A percentile compares a stretch with the other conserved stretches of the same genome.
phyloP scores from a whole-genome alignment of 2,888 invertebrate species.

The Pyrrhosoma nymphula region DNA sequence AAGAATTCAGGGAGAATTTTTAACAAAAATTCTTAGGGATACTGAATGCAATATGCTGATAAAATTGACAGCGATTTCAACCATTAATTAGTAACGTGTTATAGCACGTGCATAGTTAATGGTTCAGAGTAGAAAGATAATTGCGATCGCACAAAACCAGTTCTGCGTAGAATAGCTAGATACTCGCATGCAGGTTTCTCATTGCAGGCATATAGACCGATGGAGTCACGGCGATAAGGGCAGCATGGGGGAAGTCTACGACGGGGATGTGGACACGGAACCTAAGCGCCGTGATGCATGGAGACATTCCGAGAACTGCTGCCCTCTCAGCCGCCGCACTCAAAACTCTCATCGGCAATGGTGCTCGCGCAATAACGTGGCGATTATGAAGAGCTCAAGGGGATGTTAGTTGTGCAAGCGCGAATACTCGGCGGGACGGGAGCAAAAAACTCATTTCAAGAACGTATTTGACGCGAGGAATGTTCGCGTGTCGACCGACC shows the following conservation, averaged over 20 bases:
- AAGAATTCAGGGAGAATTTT: no score
- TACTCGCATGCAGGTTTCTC: background rate
- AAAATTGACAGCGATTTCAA: no score
- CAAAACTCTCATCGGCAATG: background rate
- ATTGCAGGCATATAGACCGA: background rate
- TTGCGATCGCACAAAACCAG: background rate
- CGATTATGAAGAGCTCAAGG: background rate
- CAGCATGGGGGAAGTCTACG: background rate
- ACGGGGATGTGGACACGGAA: background rate
- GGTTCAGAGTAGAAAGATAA: background rate
- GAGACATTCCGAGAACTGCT: background rate
- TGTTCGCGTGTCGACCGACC: background rate
- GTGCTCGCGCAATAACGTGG: background rate
- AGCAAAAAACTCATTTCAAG: conserved; percentile 11
- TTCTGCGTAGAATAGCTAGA: background rate
- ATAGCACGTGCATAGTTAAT: no score
- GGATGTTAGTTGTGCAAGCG: background rate
- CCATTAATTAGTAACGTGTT: no score
- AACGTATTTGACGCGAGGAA: background rate
- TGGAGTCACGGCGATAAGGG: background rate
- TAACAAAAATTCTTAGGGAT: no score
- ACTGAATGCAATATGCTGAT: no score
- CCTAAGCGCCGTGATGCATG: background rate
- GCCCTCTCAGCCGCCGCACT: background rate
- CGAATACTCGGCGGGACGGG: background rate